These are phyloP conservation scores for Bubalus kerabau DNA, from an alignment of 2,113 vertebrate genomes.

Conservation along the genomic window DNA sequence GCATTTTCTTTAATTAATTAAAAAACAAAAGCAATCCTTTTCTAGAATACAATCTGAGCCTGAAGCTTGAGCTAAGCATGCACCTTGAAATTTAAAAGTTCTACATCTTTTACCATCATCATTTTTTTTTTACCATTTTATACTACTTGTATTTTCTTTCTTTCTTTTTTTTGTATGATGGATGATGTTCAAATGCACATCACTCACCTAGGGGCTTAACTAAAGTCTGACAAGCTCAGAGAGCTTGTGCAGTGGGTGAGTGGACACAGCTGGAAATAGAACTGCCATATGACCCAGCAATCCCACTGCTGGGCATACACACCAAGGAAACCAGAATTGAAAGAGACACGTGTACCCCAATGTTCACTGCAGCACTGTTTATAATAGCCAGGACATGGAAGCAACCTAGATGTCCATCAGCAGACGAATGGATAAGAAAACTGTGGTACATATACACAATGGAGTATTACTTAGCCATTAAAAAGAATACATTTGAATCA, in stretches of 20 bases:
- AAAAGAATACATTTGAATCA: not conserved
- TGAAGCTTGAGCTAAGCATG: not conserved
- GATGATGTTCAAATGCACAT: rapidly evolving
- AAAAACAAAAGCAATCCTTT: not conserved
- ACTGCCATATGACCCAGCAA: not conserved
- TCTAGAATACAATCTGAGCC: not conserved
- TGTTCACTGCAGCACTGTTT: not conserved
- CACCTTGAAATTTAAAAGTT: not conserved
- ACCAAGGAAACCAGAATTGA: not conserved
- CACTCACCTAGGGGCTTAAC: too few relatives aligned
- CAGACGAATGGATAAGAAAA: not conserved
- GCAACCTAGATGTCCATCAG: not conserved
- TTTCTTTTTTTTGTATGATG: not conserved
- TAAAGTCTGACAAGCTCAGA: not conserved
- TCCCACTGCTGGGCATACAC: not conserved
- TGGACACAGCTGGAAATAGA: not conserved
- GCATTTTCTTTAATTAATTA: constrained; percentile 17
- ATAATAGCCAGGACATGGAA: not conserved
- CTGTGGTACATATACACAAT: not conserved
- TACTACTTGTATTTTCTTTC: not conserved
- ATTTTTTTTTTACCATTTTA: not conserved
- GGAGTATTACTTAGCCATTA: not conserved
- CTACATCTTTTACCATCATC: not conserved
- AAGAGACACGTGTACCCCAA: not conserved
- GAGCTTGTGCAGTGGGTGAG: rapidly evolving